These are phyloP conservation scores for Oncorhynchus keta DNA, from an alignment of 2,113 vertebrate species.

Conservation along the genomic window DNA sequence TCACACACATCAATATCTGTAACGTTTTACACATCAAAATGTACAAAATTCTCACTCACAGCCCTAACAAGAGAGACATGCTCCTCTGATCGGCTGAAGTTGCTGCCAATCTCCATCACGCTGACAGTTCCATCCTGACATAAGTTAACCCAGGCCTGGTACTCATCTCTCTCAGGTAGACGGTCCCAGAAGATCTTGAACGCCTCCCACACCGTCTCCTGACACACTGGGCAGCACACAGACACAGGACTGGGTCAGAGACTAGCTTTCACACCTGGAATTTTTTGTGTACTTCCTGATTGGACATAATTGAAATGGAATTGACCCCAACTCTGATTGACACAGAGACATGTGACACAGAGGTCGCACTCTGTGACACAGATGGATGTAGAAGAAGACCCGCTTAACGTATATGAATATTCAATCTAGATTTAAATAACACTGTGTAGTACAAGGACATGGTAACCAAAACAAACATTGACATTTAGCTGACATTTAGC, in stretches of 20 bases:
- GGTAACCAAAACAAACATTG: background rate
- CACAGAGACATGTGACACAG: background rate
- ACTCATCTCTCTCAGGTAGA: constrained; percentile 83
- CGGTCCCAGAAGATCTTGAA: constrained; percentile 96
- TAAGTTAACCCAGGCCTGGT: constrained; percentile 80
- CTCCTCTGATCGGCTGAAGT: constrained; percentile 89
- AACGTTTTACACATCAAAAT: background rate
- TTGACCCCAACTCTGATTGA: background rate
- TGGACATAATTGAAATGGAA: too few species aligned
- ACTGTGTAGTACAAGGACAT: background rate
- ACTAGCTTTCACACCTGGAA: background rate
- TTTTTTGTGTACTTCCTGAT: too few species aligned
- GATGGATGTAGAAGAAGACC: background rate
- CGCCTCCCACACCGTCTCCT: constrained; percentile 96
- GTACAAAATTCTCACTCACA: constrained; percentile 63
- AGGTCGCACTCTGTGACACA: background rate
- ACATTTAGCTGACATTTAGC: background rate
- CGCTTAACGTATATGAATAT: too few species aligned
- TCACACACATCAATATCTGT: background rate
- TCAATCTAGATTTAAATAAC: too few species aligned
- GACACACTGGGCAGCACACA: constrained; percentile 80
- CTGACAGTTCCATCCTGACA: constrained; percentile 80
- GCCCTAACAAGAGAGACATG: constrained; percentile 79
- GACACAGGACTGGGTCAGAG: background rate
- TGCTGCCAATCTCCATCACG: constrained; percentile 81